Evolutionary conservation across 2,888 invertebrate species (phyloP).

Genomic region (Tipula vernalis): DNA sequence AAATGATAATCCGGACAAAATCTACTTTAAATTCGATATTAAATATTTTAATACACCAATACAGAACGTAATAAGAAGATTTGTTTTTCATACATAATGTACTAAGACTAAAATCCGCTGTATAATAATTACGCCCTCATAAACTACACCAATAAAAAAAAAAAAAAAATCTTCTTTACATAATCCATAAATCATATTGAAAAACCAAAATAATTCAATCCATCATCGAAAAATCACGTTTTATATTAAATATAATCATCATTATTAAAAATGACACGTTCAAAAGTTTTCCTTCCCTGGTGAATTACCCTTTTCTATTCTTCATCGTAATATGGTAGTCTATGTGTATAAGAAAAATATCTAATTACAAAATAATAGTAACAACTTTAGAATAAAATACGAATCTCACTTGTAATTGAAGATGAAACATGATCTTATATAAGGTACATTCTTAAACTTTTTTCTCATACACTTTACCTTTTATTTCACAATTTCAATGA

Average conservation of each 20-base stretch:
- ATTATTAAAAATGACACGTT: background rate
- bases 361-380: background rate
- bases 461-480: background rate
- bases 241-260: background rate
- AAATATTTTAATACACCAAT: background rate
- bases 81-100: background rate
- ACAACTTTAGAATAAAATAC: background rate
- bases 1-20: background rate
- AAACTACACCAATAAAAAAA: background rate
- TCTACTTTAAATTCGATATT: background rate
- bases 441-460: background rate
- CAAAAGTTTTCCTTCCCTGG: background rate
- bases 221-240: constrained; percentile 4
- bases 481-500: background rate
- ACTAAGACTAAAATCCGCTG: background rate
- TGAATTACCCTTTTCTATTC: background rate
- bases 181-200: constrained; percentile 4
- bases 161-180: background rate
- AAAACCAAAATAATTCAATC: background rate
- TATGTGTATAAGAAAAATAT: background rate
- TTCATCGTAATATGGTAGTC: background rate
- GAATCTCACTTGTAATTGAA: background rate
- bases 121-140: background rate
- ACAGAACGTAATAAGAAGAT: background rate
- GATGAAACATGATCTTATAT: background rate